Conservation (phyloP, 2,113 vertebrate genomes). For the Engystomops pustulosus region DNA sequence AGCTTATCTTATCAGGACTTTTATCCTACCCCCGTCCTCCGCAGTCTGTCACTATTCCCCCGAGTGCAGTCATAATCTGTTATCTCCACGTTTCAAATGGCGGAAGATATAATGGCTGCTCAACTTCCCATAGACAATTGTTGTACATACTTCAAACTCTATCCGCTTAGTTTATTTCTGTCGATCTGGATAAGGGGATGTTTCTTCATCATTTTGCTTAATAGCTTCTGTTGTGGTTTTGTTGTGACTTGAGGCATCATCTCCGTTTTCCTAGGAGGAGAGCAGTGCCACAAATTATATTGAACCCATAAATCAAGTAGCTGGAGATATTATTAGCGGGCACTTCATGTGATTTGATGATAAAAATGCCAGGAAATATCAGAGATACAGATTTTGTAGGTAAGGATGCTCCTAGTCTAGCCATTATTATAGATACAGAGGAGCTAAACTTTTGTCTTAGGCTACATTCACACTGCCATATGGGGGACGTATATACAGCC, state of each 20-base stretch:
- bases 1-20: too few species aligned
- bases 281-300: conserved; percentile 17
- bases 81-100: not conserved
- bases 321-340: conserved; percentile 19
- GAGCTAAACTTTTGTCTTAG: too few species aligned
- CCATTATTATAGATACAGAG: too few species aligned
- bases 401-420: not conserved
- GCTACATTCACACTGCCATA: too few species aligned
- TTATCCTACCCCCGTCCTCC: too few species aligned
- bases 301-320: conserved; percentile 44
- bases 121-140: not conserved
- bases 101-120: not conserved
- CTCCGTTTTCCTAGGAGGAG: not conserved
- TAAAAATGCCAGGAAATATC: conserved; percentile 20
- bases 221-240: conserved; percentile 21
- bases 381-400: not conserved
- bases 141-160: not conserved
- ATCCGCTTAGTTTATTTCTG: conserved; percentile 20
- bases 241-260: not conserved
- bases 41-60: not conserved
- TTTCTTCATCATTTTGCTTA: conserved; percentile 26
- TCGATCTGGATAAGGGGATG: not conserved
- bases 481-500: too few species aligned
- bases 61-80: not conserved
- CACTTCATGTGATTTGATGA: not conserved